Evolutionary conservation across 1,140 invertebrate species (phyloP).

Genomic region (Cotesia vestalis): DNA sequence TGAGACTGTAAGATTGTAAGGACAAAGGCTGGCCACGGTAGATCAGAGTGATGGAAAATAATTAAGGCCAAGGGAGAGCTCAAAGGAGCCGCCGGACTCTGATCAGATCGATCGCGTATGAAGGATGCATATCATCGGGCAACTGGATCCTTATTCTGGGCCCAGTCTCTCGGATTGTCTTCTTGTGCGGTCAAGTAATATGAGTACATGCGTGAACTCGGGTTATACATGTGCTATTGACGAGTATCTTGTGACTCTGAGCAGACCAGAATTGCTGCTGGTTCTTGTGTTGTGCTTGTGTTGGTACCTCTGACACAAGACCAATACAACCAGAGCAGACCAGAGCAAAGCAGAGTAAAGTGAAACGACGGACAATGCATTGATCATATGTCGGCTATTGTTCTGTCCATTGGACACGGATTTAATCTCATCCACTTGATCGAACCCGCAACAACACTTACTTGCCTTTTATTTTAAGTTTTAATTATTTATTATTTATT

Average conservation of each 20-base stretch:
- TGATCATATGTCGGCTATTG: constrained; percentile 27
- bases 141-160: constrained; percentile 30
- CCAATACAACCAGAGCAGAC: not conserved
- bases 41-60: constrained; percentile 56
- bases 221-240: constrained; percentile 29
- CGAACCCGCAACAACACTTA: not conserved
- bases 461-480: not conserved
- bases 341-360: not conserved
- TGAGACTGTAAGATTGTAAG: not conserved
- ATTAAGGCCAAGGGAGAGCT: constrained; percentile 49
- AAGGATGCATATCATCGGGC: constrained; percentile 36
- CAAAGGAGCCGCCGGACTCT: constrained; percentile 52
- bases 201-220: constrained; percentile 25
- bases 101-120: constrained; percentile 45
- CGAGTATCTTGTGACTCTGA: constrained; percentile 23
- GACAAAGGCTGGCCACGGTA: constrained; percentile 48
- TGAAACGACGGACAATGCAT: constrained; percentile 37
- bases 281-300: too few relatives aligned
- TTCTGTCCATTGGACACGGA: constrained; percentile 13
- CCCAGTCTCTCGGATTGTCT: constrained; percentile 27
- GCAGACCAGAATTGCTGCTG: not conserved
- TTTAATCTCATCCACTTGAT: constrained; percentile 20
- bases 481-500: not conserved
- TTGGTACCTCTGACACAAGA: constrained; percentile 11
- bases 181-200: constrained; percentile 30